A percentile compares a stretch with the other conserved stretches of the same genome.
These are phyloP conservation scores for Spermophilus dauricus DNA, from an alignment of 2,113 vertebrate genomes.

Conservation along the genomic window DNA sequence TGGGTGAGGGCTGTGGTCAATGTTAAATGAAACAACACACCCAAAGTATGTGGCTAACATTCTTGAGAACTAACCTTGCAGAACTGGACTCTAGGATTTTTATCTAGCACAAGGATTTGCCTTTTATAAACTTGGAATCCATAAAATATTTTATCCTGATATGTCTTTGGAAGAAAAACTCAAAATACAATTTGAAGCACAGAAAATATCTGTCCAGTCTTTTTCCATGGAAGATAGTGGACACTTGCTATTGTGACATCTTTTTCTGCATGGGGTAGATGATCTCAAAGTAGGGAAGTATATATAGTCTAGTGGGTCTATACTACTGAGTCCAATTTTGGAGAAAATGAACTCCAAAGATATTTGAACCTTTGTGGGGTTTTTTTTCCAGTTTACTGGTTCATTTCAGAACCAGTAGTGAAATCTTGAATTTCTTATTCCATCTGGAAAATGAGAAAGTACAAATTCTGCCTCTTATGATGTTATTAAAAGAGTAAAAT, in stretches of 20 bases:
- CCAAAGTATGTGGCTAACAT: fast-evolving
- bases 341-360: neutral
- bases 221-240: neutral
- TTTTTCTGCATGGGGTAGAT: neutral
- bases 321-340: neutral
- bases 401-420: neutral
- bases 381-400: neutral
- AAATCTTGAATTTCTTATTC: neutral
- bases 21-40: neutral
- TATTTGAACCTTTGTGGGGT: neutral
- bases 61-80: neutral
- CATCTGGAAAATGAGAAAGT: neutral
- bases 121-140: neutral
- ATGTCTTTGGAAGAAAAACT: neutral
- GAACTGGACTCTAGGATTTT: neutral
- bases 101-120: neutral
- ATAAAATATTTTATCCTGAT: neutral
- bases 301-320: neutral
- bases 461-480: neutral
- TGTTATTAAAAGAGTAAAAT: neutral
- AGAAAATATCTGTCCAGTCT: fast-evolving
- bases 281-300: neutral
- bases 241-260: neutral
- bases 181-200: neutral
- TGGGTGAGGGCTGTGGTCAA: neutral